These are phyloP conservation scores for Drosophila hamatofila DNA, from an alignment of 2,888 invertebrate species.

Conservation along the genomic window DNA sequence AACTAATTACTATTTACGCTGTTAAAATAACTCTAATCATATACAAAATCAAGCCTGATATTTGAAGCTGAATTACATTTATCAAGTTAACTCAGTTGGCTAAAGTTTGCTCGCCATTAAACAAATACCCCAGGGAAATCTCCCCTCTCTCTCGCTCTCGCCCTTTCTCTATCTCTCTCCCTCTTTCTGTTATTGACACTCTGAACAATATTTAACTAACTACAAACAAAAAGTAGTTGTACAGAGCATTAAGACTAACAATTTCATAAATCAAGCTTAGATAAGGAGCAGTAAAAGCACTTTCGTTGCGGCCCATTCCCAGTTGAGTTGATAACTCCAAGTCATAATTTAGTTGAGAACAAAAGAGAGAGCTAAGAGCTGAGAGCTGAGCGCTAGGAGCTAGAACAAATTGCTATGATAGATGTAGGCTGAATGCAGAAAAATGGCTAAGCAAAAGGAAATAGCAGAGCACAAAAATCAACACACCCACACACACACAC, in stretches of 20 bases:
- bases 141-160: not conserved
- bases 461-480: not conserved
- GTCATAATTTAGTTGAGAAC: conserved; percentile 27
- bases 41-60: not conserved
- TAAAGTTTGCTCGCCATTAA: not conserved
- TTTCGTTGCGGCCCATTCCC: conserved; percentile 21
- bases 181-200: not conserved
- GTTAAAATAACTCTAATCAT: not conserved
- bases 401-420: conserved; percentile 27
- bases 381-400: conserved; percentile 6
- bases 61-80: not conserved
- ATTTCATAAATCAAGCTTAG: conserved; percentile 35
- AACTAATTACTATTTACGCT: not conserved
- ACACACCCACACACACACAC: not conserved
- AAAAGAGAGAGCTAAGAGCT: conserved; percentile 19
- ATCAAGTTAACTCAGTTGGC: not conserved
- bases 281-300: conserved; percentile 18
- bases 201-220: conserved; percentile 9
- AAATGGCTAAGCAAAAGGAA: not conserved
- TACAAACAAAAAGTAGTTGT: conserved; percentile 10
- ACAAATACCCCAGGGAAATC: not conserved
- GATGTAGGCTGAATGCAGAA: conserved; percentile 19
- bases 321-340: conserved; percentile 24
- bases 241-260: not conserved
- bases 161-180: not conserved